Conservation (phyloP, 2,888 invertebrate genomes). For the Pammene aurita region DNA sequence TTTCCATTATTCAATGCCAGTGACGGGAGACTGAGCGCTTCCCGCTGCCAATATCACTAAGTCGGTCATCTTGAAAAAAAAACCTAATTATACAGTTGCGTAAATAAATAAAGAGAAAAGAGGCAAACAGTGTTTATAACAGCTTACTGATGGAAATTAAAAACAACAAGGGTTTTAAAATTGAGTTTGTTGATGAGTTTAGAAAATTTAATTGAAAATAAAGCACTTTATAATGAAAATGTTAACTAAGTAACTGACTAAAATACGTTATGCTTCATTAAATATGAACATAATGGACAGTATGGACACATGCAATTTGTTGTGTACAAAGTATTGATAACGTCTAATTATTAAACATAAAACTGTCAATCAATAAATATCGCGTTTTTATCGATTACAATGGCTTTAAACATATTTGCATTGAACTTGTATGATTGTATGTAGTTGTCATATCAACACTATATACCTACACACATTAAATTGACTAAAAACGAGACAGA, state of each 20-base stretch:
- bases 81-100: slow-evolving; percentile 24
- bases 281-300: no score
- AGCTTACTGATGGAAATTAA: neutral
- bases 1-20: slow-evolving; percentile 43
- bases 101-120: slow-evolving; percentile 26
- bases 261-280: no score
- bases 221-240: neutral
- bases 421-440: no score
- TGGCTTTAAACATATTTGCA: neutral
- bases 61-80: slow-evolving; percentile 36
- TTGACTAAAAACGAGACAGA: no score
- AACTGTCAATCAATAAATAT: slow-evolving; percentile 4
- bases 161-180: neutral
- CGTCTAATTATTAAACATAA: slow-evolving; percentile 25
- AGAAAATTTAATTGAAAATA: neutral
- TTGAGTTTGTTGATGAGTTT: neutral
- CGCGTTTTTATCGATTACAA: neutral
- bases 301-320: no score
- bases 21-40: slow-evolving; percentile 34
- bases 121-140: slow-evolving; percentile 12
- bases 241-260: no score
- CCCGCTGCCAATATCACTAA: slow-evolving; percentile 34
- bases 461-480: no score
- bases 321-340: neutral
- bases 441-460: no score